Percentiles rank a stretch among this genome's conserved stretches.
These are phyloP conservation scores for Scaptomyza hsui DNA, from an alignment of 1,140 invertebrate genomes.

Conservation along the genomic window DNA sequence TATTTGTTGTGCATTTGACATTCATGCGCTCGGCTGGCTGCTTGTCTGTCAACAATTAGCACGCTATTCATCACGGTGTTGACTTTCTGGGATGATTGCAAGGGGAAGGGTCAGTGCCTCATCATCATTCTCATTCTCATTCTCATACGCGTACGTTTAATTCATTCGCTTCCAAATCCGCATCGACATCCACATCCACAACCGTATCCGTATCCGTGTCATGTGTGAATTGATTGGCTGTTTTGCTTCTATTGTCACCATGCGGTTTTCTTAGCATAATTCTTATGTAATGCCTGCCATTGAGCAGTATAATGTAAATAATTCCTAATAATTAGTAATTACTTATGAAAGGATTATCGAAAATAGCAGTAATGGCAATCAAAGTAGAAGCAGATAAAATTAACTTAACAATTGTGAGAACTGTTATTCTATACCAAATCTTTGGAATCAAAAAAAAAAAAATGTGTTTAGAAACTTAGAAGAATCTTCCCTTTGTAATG, in stretches of 20 bases:
- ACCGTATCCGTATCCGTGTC: background rate
- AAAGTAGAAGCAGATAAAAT: no score
- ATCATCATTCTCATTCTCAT: slow-evolving; percentile 3
- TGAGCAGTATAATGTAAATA: background rate
- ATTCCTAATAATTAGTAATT: background rate
- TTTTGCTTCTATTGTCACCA: slow-evolving; percentile 15
- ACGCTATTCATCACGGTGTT: slow-evolving; percentile 82
- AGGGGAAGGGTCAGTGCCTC: slow-evolving; percentile 30
- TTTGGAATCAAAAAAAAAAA: no score
- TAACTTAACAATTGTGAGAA: no score
- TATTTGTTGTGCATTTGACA: slow-evolving; percentile 72
- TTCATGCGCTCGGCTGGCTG: slow-evolving; percentile 67
- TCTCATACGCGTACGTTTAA: slow-evolving; percentile 14
- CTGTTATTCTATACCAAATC: no score
- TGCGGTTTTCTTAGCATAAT: slow-evolving; percentile 45
- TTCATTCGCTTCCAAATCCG: slow-evolving; percentile 11
- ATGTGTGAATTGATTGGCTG: slow-evolving; percentile 1
- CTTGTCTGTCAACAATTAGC: slow-evolving; percentile 83
- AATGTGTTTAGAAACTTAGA: no score
- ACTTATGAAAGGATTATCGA: no score
- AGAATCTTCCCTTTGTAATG: no score
- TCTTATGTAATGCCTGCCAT: slow-evolving; percentile 8
- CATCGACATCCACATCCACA: slow-evolving; percentile 7
- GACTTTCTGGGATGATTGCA: slow-evolving; percentile 44
- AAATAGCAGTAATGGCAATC: no score